Conservation (phyloP, 2,797 vertebrate genomes). For the Notamacropus eugenii region DNA sequence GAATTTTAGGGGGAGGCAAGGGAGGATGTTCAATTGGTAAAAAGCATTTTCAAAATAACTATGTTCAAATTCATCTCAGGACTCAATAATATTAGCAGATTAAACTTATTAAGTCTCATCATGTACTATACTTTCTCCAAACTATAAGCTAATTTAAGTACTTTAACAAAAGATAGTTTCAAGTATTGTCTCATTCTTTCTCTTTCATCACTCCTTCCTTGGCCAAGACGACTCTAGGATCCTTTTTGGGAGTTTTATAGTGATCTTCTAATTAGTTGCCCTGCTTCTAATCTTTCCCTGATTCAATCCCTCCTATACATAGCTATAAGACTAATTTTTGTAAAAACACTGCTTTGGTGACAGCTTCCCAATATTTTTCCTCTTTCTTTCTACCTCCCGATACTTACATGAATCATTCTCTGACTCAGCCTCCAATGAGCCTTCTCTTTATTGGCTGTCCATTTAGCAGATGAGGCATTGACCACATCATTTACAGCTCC, state of each 20-base stretch:
- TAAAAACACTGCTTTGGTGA: not conserved
- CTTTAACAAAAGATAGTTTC: not conserved
- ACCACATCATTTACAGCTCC: not conserved
- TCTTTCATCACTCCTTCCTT: not conserved
- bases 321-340: not conserved
- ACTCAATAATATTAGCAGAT: not conserved
- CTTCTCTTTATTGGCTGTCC: not conserved
- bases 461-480: not conserved
- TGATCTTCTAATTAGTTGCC: not conserved
- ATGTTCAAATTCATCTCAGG: not conserved
- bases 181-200: not conserved
- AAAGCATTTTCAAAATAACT: not conserved
- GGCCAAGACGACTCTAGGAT: not conserved
- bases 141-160: not conserved
- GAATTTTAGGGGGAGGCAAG: not conserved
- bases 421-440: not conserved
- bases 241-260: not conserved
- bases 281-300: not conserved
- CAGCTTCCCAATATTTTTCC: not conserved
- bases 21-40: not conserved
- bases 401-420: not conserved
- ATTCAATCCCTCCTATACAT: not conserved
- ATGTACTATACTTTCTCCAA: not conserved
- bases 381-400: not conserved
- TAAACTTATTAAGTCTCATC: not conserved